Evolutionary conservation across 2,797 vertebrate genomes (phyloP).

Genomic region (Halcyon chelicuti): DNA sequence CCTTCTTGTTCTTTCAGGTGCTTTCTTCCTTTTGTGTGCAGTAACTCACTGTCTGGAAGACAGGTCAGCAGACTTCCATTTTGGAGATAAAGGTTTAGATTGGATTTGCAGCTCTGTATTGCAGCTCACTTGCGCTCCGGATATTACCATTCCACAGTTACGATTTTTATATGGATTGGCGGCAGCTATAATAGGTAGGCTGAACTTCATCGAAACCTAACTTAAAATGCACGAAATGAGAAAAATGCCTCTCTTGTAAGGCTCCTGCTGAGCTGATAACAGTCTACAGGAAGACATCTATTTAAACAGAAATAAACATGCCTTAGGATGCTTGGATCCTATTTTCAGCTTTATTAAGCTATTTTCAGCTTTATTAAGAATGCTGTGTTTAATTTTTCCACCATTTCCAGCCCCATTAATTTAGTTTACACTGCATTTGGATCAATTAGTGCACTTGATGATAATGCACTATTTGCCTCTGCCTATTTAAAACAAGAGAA

Average conservation of each 20-base stretch:
- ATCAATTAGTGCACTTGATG: constrained; percentile 63
- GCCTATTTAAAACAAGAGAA: constrained; percentile 19
- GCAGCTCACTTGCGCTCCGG: neutral
- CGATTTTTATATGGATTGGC: constrained; percentile 47
- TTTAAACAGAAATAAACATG: constrained; percentile 77
- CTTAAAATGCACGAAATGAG: constrained; percentile 65
- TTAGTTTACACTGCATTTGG: constrained; percentile 58
- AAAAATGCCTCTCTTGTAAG: constrained; percentile 54
- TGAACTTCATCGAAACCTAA: constrained; percentile 47
- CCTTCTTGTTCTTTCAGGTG: neutral
- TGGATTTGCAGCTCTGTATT: constrained; percentile 26
- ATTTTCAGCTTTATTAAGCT: constrained; percentile 76
- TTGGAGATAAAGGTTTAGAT: neutral
- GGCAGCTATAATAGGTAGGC: constrained; percentile 50
- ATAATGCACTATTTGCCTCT: constrained; percentile 29
- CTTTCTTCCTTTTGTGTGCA: neutral
- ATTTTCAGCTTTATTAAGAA: constrained; percentile 77
- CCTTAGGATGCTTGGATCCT: constrained; percentile 58
- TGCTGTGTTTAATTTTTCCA: constrained; percentile 71
- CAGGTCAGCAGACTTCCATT: neutral
- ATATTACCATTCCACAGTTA: neutral
- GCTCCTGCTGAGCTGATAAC: constrained; percentile 67
- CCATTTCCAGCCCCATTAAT: constrained; percentile 48
- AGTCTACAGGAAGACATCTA: constrained; percentile 69
- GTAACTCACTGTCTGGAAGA: neutral